Conservation (phyloP, 2,888 invertebrate genomes). For the Allacma fusca region DNA sequence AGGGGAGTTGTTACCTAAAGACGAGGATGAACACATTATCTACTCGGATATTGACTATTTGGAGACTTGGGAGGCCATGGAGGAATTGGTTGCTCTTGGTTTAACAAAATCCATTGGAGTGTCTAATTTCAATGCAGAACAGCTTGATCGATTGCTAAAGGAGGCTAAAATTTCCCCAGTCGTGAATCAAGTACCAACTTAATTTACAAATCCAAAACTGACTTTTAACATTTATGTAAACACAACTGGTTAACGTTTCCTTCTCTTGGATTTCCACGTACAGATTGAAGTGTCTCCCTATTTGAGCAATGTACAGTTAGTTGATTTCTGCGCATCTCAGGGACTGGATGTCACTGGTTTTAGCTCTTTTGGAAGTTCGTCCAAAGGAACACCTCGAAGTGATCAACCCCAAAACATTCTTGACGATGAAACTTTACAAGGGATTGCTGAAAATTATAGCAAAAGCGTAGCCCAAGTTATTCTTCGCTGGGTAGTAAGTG, state of each 20-base stretch:
- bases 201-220: not conserved
- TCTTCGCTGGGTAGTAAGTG: constrained; percentile 71
- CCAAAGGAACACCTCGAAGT: constrained; percentile 75
- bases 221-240: constrained; percentile 2
- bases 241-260: not conserved
- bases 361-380: constrained; percentile 69
- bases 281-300: constrained; percentile 72
- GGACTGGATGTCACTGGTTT: constrained; percentile 78
- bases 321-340: constrained; percentile 73
- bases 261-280: not conserved
- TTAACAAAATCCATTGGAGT: constrained; percentile 78
- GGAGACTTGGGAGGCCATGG: constrained; percentile 81
- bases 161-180: constrained; percentile 72
- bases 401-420: constrained; percentile 75
- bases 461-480: constrained; percentile 77
- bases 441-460: constrained; percentile 72
- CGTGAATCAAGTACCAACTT: constrained; percentile 70
- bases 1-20: constrained; percentile 65
- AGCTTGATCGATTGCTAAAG: constrained; percentile 73
- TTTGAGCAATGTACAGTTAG: constrained; percentile 74
- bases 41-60: constrained; percentile 72
- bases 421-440: constrained; percentile 73
- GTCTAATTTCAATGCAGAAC: constrained; percentile 81
- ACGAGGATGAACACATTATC: constrained; percentile 67
- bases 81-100: constrained; percentile 74